phyloP scores from a whole-genome alignment of 2,888 invertebrate genomes.

The Melanchra persicariae region DNA sequence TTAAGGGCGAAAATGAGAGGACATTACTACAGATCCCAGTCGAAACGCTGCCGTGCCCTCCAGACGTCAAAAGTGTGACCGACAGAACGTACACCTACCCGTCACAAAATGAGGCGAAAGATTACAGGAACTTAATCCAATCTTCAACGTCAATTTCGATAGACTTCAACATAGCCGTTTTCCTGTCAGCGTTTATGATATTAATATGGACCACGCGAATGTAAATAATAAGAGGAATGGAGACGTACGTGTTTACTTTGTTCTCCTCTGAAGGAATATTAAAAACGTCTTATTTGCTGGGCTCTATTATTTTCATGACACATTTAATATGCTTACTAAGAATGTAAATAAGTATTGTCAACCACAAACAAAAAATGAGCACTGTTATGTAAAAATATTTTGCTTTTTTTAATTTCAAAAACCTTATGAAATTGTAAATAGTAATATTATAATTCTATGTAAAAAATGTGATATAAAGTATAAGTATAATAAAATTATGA shows the following conservation, averaged over 20 bases:
- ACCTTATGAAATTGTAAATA: slow-evolving; percentile 69
- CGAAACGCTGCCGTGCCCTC: slow-evolving; percentile 91
- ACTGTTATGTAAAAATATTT: slow-evolving; percentile 35
- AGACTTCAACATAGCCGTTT: slow-evolving; percentile 65
- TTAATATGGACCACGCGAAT: slow-evolving; percentile 71
- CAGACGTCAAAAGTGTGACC: slow-evolving; percentile 91
- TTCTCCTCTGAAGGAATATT: slow-evolving; percentile 63
- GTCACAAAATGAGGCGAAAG: slow-evolving; percentile 90
- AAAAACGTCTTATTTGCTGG: slow-evolving; percentile 63
- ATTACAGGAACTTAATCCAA: slow-evolving; percentile 86
- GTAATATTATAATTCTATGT: slow-evolving; percentile 66
- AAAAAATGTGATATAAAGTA: slow-evolving; percentile 77
- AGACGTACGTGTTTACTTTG: slow-evolving; percentile 56
- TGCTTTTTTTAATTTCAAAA: slow-evolving; percentile 55
- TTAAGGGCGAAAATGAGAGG: slow-evolving; percentile 84
- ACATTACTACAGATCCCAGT: slow-evolving; percentile 90
- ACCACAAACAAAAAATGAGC: slow-evolving; percentile 29
- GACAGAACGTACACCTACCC: slow-evolving; percentile 90
- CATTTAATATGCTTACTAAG: slow-evolving; percentile 48
- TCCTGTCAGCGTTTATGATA: slow-evolving; percentile 70
- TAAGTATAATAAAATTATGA: slow-evolving; percentile 66
- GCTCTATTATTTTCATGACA: slow-evolving; percentile 57
- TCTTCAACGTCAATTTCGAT: slow-evolving; percentile 72
- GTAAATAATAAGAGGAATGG: slow-evolving; percentile 63
- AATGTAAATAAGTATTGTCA: slow-evolving; percentile 65